phyloP scores from a whole-genome alignment of 2,113 vertebrate species.

The human (Homo sapiens) region DNA sequence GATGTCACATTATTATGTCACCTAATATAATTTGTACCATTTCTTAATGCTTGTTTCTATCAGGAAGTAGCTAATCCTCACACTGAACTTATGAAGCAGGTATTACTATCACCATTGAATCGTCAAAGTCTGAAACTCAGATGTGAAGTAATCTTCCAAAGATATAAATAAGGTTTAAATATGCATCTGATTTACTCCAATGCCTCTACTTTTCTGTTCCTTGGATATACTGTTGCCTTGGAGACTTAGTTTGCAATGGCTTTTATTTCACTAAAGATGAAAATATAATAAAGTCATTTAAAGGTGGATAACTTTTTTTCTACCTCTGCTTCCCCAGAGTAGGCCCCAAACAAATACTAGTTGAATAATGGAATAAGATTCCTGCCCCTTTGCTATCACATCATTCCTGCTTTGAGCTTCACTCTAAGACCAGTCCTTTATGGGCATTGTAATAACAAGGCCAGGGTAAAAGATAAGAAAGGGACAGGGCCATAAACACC shows the following conservation, averaged over 20 bases:
- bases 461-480: neutral
- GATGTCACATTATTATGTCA: neutral
- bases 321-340: neutral
- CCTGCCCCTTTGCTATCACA: neutral
- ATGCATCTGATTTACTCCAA: neutral
- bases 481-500: neutral
- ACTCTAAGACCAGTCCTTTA: neutral
- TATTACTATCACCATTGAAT: neutral
- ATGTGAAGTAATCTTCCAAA: neutral
- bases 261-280: neutral
- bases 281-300: neutral
- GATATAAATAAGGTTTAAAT: neutral
- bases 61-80: neutral
- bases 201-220: neutral
- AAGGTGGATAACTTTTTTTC: neutral
- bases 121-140: neutral
- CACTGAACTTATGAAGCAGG: neutral
- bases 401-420: neutral
- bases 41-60: neutral
- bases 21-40: neutral
- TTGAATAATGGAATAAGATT: neutral
- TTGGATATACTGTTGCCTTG: neutral
- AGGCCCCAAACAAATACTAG: neutral
- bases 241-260: neutral
- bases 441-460: neutral